Conservation (phyloP, 2,888 invertebrate genomes). For the Plutella xylostella region DNA sequence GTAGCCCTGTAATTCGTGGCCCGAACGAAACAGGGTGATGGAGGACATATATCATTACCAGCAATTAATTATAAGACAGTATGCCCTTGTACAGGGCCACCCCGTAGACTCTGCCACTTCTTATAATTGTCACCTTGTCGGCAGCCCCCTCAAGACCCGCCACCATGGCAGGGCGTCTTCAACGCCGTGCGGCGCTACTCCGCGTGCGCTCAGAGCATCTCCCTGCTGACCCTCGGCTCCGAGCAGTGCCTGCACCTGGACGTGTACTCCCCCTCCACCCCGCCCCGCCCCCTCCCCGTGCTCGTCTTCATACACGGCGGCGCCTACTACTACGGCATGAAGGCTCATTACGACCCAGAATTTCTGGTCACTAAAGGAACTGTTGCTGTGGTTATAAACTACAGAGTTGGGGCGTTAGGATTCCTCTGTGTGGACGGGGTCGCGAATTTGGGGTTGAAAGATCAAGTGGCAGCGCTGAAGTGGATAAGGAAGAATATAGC, state of each 20-base stretch:
- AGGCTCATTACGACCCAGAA: conserved; percentile 51
- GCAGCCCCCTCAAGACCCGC: conserved; percentile 38
- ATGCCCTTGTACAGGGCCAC: background rate
- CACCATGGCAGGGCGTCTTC: conserved; percentile 38
- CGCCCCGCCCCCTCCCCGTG: conserved; percentile 34
- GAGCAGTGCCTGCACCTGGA: conserved; percentile 53
- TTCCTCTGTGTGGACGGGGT: conserved; percentile 47
- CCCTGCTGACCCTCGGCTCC: conserved; percentile 31
- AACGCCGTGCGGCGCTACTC: conserved; percentile 33
- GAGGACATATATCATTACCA: too few relatives aligned
- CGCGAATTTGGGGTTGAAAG: conserved; percentile 52
- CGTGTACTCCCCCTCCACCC: conserved; percentile 36
- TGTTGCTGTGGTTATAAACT: conserved; percentile 45
- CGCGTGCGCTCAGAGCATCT: conserved; percentile 40
- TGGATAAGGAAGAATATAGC: conserved; percentile 52
- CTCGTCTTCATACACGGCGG: conserved; percentile 56
- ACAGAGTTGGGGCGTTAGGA: conserved; percentile 48
- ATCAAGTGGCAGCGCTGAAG: conserved; percentile 50
- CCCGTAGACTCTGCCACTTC: too few relatives aligned
- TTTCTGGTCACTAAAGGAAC: conserved; percentile 47
- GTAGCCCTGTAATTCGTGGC: too few relatives aligned
- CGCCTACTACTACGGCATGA: conserved; percentile 51
- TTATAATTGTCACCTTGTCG: too few relatives aligned
- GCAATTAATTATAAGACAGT: too few relatives aligned
- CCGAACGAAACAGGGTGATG: too few relatives aligned